Base-by-base conservation (phyloP, 2,888 invertebrate species). In the Suillia variegata region DNA sequence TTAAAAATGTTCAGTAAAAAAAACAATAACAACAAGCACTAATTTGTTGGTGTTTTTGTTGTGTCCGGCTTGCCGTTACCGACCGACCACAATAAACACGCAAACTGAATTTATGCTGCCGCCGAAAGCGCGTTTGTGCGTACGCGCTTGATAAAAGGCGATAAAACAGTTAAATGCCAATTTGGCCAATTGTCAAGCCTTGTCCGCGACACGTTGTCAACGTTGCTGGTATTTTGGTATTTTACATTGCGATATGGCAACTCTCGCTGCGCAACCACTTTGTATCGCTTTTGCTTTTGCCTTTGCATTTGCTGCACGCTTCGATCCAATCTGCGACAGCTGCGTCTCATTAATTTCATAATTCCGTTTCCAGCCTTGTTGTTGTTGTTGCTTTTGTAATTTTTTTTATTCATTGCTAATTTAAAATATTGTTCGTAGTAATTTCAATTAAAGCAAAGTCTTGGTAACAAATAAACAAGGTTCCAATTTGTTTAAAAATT, bases 121-220 rank as follows among this genome's bases (percentile, higher is more conserved):
- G 5, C 10, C 6, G 26, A 26, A 5, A 5, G 26, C 26, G 26
- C 26, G 10, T 6, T 26, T 26, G 26, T 26, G 10, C 26, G 6
- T 26, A 24, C 10, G 20, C 67, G 31, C 54, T 56, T 56, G 55
- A 65, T 58, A 59, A 63, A 49, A 22, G 56, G 52, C 60, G 62
- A 63, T 64, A 64, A 65, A 61, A 49, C 56, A 56, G 66, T 68
- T 62, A 58, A 59, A 61, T 53, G 56, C 68, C 61, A 45, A 59
- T 38, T 38, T n/a, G n/a, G 38, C 4, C 38, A n/a, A 38, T 38
- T 10, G 38, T 38, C 31, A 31, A 12, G 6, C 12, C 6, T 8
- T 31, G 31, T 38, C 38, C n/a, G n/a, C n/a, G n/a, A n/a, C n/a
- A n/a, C 5, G 31, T 31, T 5, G n/a, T 12, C 10, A 38, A 38